Conservation (phyloP, 2,113 vertebrate species). For the Cacatua alba region DNA sequence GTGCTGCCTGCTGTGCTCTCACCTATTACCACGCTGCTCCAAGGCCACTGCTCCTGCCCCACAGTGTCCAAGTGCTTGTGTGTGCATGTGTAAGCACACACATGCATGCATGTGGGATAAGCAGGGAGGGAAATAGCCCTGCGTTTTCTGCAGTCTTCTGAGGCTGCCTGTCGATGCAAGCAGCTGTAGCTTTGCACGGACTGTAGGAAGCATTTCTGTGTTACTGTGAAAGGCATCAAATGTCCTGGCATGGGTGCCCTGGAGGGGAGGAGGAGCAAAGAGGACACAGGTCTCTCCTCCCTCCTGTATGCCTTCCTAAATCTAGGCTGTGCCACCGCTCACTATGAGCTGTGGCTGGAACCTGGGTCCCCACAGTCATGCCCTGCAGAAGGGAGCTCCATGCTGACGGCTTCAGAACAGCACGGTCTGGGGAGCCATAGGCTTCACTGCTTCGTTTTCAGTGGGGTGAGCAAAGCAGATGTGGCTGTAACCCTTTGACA, state of each 20-base stretch:
- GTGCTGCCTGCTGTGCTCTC: neutral
- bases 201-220: neutral
- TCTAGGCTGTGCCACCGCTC: neutral
- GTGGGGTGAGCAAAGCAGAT: neutral
- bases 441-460: neutral
- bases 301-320: neutral
- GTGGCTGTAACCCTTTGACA: neutral
- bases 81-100: neutral
- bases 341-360: neutral
- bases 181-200: neutral
- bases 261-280: fast-evolving
- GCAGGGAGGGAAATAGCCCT: neutral
- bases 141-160: neutral
- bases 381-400: too few species aligned
- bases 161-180: fast-evolving
- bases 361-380: too few species aligned
- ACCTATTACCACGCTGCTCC: fast-evolving
- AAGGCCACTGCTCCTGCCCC: neutral
- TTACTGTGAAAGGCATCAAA: neutral
- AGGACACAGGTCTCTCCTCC: neutral
- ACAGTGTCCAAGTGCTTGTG: fast-evolving
- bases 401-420: neutral
- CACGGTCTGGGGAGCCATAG: fast-evolving
- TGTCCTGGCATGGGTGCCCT: neutral
- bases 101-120: fast-evolving